Conservation (phyloP, 2,113 vertebrate species). For the Plestiodon gilberti region DNA sequence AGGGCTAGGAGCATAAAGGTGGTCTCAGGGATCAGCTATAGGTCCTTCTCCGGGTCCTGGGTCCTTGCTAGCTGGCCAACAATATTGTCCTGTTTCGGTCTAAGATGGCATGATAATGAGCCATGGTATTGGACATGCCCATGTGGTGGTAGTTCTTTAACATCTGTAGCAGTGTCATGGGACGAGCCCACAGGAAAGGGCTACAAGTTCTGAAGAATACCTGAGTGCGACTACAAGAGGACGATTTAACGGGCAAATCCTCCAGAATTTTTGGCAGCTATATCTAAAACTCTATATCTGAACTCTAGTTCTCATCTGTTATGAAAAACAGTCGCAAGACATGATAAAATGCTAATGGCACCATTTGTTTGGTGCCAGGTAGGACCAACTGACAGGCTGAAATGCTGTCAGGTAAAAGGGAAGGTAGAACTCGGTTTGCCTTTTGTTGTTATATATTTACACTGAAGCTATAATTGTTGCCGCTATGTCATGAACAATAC, state of each 20-base stretch:
- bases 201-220: background rate
- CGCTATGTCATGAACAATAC: background rate
- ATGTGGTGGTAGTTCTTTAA: background rate
- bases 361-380: slow-evolving; percentile 13
- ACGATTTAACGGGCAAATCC: background rate
- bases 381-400: background rate
- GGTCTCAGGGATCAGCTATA: too few species aligned
- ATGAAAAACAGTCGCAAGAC: background rate
- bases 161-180: background rate
- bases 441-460: slow-evolving; percentile 23
- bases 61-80: too few species aligned
- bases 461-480: slow-evolving; percentile 23
- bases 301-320: background rate
- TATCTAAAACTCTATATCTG: background rate
- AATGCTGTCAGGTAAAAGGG: slow-evolving; percentile 16
- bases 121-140: too few species aligned
- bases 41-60: too few species aligned
- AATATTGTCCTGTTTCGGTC: background rate
- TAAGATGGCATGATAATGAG: too few species aligned
- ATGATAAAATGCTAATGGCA: slow-evolving; percentile 29
- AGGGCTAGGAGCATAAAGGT: too few species aligned
- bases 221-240: background rate
- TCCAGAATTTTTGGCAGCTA: background rate
- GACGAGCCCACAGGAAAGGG: background rate
- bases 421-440: slow-evolving; percentile 9